Evolutionary conservation across 2,113 vertebrate genomes (phyloP).

Genomic region (Eretmochelys imbricata): DNA sequence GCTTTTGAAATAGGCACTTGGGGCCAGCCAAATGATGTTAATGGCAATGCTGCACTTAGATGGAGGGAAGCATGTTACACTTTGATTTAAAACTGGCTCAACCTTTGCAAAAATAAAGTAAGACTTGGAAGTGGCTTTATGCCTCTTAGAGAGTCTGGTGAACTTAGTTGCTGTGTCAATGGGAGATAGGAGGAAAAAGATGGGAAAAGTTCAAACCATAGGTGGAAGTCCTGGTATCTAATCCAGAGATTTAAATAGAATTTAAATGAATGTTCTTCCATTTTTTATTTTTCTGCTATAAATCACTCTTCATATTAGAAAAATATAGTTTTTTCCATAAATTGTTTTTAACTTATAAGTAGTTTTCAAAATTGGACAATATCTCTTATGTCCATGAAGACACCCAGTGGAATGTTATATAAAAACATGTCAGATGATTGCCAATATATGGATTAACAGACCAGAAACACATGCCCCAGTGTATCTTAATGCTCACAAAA

Average conservation of each 20-base stretch:
- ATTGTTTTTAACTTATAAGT: neutral
- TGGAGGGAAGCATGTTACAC: neutral
- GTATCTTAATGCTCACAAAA: neutral
- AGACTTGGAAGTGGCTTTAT: neutral
- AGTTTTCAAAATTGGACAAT: neutral
- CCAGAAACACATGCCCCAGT: neutral
- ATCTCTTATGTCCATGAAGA: neutral
- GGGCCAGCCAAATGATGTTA: neutral
- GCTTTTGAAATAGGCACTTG: neutral
- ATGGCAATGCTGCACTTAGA: neutral
- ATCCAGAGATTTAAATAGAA: neutral
- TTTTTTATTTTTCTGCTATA: neutral
- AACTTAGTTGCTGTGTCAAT: neutral
- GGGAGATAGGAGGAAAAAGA: neutral
- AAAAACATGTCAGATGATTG: neutral
- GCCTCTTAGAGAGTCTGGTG: neutral
- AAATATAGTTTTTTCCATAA: neutral
- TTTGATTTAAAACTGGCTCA: neutral
- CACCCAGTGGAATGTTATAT: neutral
- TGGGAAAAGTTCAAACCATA: fast-evolving
- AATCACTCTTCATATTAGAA: neutral
- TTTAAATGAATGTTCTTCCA: neutral
- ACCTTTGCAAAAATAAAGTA: neutral
- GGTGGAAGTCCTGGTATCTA: neutral
- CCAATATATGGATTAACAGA: neutral